phyloP scores from a whole-genome alignment of 1,140 invertebrate species.

The Teleogryllus occipitalis region DNA sequence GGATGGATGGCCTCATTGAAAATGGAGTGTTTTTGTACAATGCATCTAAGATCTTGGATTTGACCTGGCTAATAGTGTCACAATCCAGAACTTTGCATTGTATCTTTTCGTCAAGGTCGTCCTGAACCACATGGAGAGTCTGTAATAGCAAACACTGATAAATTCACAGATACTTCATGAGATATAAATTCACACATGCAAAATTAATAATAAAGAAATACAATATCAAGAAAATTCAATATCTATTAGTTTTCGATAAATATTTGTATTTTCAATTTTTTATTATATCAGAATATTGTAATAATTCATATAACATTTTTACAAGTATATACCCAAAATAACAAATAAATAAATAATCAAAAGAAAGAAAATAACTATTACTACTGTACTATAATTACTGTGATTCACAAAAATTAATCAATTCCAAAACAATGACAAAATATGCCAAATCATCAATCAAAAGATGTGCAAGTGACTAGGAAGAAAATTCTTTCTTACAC shows the following conservation, averaged over 20 bases:
- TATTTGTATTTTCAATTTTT: no score
- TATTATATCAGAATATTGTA: no score
- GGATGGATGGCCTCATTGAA: slow-evolving; percentile 79
- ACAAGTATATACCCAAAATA: no score
- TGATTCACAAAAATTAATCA: background rate
- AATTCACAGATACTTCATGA: slow-evolving; percentile 17
- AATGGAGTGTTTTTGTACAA: slow-evolving; percentile 95
- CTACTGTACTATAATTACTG: background rate
- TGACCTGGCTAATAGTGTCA: slow-evolving; percentile 98
- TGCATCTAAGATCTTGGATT: slow-evolving; percentile 95
- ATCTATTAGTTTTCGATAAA: background rate
- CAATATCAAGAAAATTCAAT: background rate
- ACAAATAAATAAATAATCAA: no score
- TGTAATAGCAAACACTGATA: slow-evolving; percentile 29
- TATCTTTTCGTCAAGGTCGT: slow-evolving; percentile 89
- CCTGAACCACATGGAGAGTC: slow-evolving; percentile 86
- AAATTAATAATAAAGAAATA: slow-evolving; percentile 16
- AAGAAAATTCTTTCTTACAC: no score
- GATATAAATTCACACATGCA: slow-evolving; percentile 13
- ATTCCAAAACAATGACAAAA: no score
- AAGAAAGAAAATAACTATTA: no score
- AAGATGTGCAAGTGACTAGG: no score
- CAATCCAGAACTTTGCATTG: slow-evolving; percentile 95
- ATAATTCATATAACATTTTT: no score
- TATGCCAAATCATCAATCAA: no score